Percentiles rank a stretch among this genome's conserved stretches.
Evolutionary conservation across 2,113 vertebrate genomes (phyloP).

Genomic region (Tamias sibiricus): DNA sequence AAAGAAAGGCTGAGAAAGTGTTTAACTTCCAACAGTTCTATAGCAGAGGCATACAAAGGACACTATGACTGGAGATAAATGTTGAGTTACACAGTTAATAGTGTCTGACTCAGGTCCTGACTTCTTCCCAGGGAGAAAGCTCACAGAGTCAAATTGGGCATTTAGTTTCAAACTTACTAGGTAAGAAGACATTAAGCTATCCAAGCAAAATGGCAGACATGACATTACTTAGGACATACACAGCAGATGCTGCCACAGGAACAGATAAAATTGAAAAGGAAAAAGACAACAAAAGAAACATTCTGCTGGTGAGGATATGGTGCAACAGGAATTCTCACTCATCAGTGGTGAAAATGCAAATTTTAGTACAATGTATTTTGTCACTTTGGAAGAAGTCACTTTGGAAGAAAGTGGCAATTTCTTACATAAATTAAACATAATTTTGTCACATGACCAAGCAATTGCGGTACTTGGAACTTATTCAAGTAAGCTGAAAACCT

Average conservation of each 20-base stretch:
- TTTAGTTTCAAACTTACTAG: neutral
- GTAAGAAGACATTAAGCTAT: constrained; percentile 5
- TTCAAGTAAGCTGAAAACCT: neutral
- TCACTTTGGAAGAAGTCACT: neutral
- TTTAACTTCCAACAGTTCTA: neutral
- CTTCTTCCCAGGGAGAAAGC: neutral
- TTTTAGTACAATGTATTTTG: no score
- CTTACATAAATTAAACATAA: constrained; percentile 1
- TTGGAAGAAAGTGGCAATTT: neutral
- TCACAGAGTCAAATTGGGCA: neutral
- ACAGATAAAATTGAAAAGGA: neutral
- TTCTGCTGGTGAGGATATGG: neutral
- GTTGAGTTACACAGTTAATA: constrained; percentile 7
- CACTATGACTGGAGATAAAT: constrained; percentile 41
- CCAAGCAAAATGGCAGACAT: neutral
- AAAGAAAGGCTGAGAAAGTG: constrained; percentile 35
- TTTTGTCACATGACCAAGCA: neutral
- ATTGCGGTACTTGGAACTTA: neutral
- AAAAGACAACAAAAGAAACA: neutral
- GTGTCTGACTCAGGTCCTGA: neutral
- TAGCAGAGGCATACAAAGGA: constrained; percentile 30
- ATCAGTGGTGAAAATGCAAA: neutral
- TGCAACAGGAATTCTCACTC: neutral
- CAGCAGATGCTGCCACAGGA: neutral
- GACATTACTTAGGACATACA: neutral